These are phyloP conservation scores for Platycheirus rosarum DNA, from an alignment of 2,888 invertebrate genomes.

Conservation along the genomic window DNA sequence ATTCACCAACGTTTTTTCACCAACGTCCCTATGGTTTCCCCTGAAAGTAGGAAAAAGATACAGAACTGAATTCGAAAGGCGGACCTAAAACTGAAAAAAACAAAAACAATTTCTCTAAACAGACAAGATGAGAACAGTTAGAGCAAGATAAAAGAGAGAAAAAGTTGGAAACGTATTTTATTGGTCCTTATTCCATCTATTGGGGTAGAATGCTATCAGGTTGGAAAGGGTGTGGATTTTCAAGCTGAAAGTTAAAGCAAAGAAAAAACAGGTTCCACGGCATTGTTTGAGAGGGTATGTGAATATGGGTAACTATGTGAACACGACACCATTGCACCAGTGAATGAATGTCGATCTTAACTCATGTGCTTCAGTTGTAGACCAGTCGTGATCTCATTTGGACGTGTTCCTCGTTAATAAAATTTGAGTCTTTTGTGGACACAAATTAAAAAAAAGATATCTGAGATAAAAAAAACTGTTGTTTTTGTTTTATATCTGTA, in stretches of 20 bases:
- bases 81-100: conserved; percentile 28
- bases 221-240: conserved; percentile 73
- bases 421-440: conserved; percentile 64
- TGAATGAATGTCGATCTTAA: conserved; percentile 68
- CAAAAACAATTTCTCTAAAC: conserved; percentile 51
- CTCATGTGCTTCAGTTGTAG: conserved; percentile 80
- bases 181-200: conserved; percentile 67
- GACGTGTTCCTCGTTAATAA: conserved; percentile 79
- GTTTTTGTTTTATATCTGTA: conserved; percentile 31
- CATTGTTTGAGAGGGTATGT: conserved; percentile 30
- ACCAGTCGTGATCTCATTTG: conserved; percentile 83
- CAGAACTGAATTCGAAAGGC: conserved; percentile 47
- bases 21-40: conserved; percentile 52
- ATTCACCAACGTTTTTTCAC: conserved; percentile 67
- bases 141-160: conserved; percentile 62
- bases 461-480: conserved; percentile 42
- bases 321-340: conserved; percentile 43
- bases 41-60: conserved; percentile 39
- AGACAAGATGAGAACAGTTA: conserved; percentile 55
- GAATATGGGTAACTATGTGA: conserved; percentile 47
- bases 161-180: conserved; percentile 69
- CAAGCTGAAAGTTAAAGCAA: conserved; percentile 32
- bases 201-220: conserved; percentile 50
- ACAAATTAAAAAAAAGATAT: conserved; percentile 43
- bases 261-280: conserved; percentile 70